phyloP scores from a whole-genome alignment of 2,888 invertebrate species.

The Calameuta idolon region DNA sequence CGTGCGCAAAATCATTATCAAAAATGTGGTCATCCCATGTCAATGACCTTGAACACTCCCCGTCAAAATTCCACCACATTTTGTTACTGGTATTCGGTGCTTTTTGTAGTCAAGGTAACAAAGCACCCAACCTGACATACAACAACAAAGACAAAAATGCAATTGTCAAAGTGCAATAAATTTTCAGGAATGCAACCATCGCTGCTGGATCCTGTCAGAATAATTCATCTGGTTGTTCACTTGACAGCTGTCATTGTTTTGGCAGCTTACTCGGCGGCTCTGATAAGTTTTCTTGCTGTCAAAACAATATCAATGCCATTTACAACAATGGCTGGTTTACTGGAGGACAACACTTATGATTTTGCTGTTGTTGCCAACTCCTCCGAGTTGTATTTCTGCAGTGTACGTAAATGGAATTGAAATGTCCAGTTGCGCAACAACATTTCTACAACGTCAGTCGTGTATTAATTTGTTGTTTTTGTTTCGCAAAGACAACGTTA shows the following conservation, averaged over 20 bases:
- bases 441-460: not conserved
- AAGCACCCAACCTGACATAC: not conserved
- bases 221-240: constrained; percentile 57
- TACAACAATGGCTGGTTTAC: constrained; percentile 60
- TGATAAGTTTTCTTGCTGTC: constrained; percentile 60
- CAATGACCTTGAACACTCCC: constrained; percentile 1
- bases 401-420: too few species aligned
- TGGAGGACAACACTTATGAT: constrained; percentile 56
- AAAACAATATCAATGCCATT: constrained; percentile 61
- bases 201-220: constrained; percentile 48
- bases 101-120: constrained; percentile 57
- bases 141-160: too few species aligned
- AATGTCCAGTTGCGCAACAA: too few species aligned
- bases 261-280: constrained; percentile 61
- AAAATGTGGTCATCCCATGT: too few species aligned
- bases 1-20: not conserved
- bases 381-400: constrained; percentile 56
- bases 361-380: constrained; percentile 57
- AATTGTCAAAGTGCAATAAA: not conserved
- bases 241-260: constrained; percentile 57
- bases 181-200: constrained; percentile 47
- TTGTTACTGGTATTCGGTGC: constrained; percentile 53
- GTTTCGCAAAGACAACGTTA: constrained; percentile 40
- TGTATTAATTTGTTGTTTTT: constrained; percentile 1
- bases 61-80: constrained; percentile 41